phyloP scores from a whole-genome alignment of 2,113 vertebrate species.

The Myxocyprinus asiaticus region DNA sequence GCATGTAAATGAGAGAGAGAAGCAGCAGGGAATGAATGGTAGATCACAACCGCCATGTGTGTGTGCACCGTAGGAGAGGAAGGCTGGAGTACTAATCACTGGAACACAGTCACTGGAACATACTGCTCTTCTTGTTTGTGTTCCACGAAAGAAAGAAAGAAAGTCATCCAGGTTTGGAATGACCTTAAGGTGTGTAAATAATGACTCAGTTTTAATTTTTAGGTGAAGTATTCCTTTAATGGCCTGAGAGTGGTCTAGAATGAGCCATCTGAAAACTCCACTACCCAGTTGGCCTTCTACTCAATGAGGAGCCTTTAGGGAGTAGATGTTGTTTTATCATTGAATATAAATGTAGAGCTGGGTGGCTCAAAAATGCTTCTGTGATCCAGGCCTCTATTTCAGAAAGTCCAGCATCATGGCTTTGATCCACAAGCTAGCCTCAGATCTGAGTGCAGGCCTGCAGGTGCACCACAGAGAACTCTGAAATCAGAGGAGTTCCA shows the following conservation, averaged over 20 bases:
- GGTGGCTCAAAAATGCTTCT: conserved; percentile 54
- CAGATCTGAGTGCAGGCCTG: conserved; percentile 53
- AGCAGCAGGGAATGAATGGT: conserved; percentile 56
- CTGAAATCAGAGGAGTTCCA: conserved; percentile 38
- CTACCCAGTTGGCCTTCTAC: conserved; percentile 62
- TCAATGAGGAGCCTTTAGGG: conserved; percentile 24
- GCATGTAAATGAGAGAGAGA: conserved; percentile 71
- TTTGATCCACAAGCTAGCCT: conserved; percentile 52
- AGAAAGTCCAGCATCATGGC: conserved; percentile 54
- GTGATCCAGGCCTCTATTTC: conserved; percentile 49
- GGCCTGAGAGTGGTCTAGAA: conserved; percentile 63
- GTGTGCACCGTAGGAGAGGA: conserved; percentile 37
- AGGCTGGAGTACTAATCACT: conserved; percentile 68
- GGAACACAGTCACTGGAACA: conserved; percentile 56
- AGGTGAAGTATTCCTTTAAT: conserved; percentile 28
- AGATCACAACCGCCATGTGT: conserved; percentile 65
- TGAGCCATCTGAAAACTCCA: conserved; percentile 70
- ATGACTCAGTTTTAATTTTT: no score
- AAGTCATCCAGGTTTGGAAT: no score
- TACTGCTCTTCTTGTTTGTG: no score
- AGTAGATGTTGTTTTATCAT: conserved; percentile 50
- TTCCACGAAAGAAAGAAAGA: no score
- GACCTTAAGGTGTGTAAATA: no score
- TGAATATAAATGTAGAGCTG: conserved; percentile 46
- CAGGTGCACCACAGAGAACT: conserved; percentile 49